phyloP scores from a whole-genome alignment of 2,888 invertebrate genomes.

The Lasioglossum figueresi region DNA sequence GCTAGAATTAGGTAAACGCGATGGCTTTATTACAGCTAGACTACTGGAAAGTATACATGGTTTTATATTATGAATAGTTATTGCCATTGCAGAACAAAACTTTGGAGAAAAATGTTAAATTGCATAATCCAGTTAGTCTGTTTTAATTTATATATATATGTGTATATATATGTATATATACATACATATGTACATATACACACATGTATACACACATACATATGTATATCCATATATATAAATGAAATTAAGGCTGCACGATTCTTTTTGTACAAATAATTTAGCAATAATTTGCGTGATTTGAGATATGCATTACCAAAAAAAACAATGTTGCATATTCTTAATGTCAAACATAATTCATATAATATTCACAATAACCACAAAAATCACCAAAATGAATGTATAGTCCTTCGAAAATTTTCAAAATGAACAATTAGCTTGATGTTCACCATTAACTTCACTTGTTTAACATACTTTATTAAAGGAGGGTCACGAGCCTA shows the following conservation, averaged over 20 bases:
- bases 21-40: constrained; percentile 75
- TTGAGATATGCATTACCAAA: constrained; percentile 56
- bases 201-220: neutral
- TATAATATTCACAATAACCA: constrained; percentile 51
- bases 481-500: constrained; percentile 83
- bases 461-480: constrained; percentile 82
- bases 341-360: constrained; percentile 62
- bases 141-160: constrained; percentile 56
- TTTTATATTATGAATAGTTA: constrained; percentile 75
- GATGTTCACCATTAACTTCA: constrained; percentile 72
- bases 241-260: constrained; percentile 57
- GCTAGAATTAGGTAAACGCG: constrained; percentile 73
- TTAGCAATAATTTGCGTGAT: constrained; percentile 59
- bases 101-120: constrained; percentile 42
- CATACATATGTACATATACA: too few species aligned
- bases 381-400: constrained; percentile 58
- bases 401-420: constrained; percentile 54
- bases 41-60: constrained; percentile 78
- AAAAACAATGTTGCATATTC: constrained; percentile 46
- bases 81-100: constrained; percentile 78
- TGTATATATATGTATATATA: neutral
- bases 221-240: neutral
- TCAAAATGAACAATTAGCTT: constrained; percentile 58
- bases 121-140: constrained; percentile 64
- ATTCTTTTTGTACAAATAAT: constrained; percentile 67